Conservation (phyloP, 1,140 invertebrate species). For the Cherax quadricarinatus region DNA sequence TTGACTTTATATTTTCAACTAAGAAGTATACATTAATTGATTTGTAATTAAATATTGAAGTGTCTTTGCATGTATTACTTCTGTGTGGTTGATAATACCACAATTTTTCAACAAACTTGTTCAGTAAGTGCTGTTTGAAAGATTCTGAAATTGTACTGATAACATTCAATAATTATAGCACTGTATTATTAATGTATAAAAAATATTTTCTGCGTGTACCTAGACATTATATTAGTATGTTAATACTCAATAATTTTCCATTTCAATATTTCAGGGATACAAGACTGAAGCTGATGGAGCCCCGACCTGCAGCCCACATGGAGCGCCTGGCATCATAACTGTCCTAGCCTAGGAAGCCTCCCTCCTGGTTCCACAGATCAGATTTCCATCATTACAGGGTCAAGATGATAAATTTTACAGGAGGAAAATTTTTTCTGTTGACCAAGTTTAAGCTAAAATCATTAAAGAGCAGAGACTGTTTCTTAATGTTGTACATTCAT, state of each 20-base stretch:
- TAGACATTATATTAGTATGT: too few species aligned
- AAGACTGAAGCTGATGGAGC: conserved; percentile 67
- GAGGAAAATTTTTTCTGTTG: background rate
- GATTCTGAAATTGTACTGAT: too few species aligned
- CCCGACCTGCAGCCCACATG: conserved; percentile 62
- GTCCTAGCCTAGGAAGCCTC: conserved; percentile 19
- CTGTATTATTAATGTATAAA: too few species aligned
- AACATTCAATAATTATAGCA: too few species aligned
- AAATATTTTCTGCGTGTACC: too few species aligned
- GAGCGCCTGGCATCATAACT: conserved; percentile 68
- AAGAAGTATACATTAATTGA: too few species aligned
- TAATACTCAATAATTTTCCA: background rate
- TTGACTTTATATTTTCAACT: too few species aligned
- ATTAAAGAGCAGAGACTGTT: background rate
- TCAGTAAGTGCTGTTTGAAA: too few species aligned
- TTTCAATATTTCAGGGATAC: conserved; percentile 53
- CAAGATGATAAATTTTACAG: conserved; percentile 1
- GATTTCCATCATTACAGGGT: background rate
- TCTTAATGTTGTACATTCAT: background rate
- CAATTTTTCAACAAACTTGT: too few species aligned
- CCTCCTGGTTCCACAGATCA: background rate
- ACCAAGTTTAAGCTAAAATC: background rate
- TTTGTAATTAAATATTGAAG: too few species aligned
- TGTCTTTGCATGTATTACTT: too few species aligned
- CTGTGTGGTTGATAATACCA: too few species aligned